phyloP scores from a whole-genome alignment of 2,113 vertebrate genomes.

The Halcyon malimbica region DNA sequence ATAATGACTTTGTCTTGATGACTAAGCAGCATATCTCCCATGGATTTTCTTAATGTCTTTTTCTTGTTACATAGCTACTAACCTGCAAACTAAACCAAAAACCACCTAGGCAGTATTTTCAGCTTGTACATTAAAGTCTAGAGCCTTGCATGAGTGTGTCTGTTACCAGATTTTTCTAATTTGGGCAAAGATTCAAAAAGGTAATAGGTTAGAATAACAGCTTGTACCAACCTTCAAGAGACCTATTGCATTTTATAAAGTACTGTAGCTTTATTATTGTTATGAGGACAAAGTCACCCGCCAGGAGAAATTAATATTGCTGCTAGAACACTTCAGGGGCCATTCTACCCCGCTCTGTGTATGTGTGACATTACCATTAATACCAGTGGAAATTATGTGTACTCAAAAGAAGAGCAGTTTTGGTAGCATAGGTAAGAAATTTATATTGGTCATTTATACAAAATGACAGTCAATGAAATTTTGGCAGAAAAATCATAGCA shows the following conservation, averaged over 20 bases:
- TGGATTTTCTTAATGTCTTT: background rate
- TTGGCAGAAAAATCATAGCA: background rate
- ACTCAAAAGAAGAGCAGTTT: background rate
- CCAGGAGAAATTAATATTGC: constrained; percentile 20
- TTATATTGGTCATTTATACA: background rate
- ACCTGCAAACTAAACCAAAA: background rate
- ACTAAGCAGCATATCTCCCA: background rate
- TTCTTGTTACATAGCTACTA: background rate
- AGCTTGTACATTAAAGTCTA: background rate
- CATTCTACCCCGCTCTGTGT: background rate
- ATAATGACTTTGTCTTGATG: background rate
- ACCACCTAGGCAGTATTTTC: background rate
- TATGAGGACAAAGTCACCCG: background rate
- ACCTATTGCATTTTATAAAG: constrained; percentile 18
- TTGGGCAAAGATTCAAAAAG: background rate
- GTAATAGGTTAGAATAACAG: background rate
- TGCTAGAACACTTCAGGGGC: constrained; percentile 26
- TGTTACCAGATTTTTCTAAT: background rate
- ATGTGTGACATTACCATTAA: background rate
- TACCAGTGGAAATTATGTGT: background rate
- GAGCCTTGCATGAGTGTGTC: background rate
- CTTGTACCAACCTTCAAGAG: background rate
- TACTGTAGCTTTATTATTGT: background rate
- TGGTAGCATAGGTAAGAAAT: background rate
- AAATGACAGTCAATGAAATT: background rate